Base-by-base conservation (phyloP, 2,113 vertebrate genomes). In the Hypomesus transpacificus region DNA sequence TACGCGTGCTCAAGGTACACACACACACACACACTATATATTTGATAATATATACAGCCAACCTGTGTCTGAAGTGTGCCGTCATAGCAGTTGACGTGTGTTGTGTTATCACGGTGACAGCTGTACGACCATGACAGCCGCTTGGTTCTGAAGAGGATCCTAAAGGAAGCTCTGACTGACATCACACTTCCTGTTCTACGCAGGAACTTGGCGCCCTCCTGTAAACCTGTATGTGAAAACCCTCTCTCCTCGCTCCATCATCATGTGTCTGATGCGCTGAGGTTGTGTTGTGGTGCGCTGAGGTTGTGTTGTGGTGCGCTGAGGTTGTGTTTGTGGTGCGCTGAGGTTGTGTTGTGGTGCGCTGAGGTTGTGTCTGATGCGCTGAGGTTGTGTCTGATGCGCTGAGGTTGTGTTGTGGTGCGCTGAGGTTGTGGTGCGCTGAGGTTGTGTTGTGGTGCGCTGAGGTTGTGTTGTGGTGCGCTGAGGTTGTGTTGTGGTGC, bases 101-200 rank as follows among this genome's bases (percentile, higher is more conserved):
- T 28, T 58, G 62, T 13, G 85, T 46, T 86, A 31, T 90, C 20
- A 83, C 69, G 71, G 64, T 77, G 54, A 28, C 86, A 95, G 94
- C 94, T 95, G 93, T 95, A 92, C 2, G 94, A 95, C 80, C 94
- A 95, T 0, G 94, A 95, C 81, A 95, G 94, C 89, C 95, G 94
- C 79, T 94, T 91, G 54, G 79, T 93, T 71, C 89, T 94, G 73
- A 95, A 95, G 90, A 91, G 83, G 85, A 91, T 95, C 75, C 94
- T 95, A 80, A 92, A 95, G n/a, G 93, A 95, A 63, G 91, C 92
- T 0, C 74, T 95, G 81, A 83, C 94, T 72, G 92, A 95, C 66
- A 92, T 95, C 68, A 92, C 93, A 24, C 86, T 95, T 68, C 94
- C 94, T 56, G 92, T 91, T 6, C 78, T 95, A 85, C 92, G 91